A percentile compares a stretch with the other conserved stretches of the same genome.
Evolutionary conservation across 2,888 invertebrate genomes (phyloP).

Genomic region (Amphimallon solstitiale): DNA sequence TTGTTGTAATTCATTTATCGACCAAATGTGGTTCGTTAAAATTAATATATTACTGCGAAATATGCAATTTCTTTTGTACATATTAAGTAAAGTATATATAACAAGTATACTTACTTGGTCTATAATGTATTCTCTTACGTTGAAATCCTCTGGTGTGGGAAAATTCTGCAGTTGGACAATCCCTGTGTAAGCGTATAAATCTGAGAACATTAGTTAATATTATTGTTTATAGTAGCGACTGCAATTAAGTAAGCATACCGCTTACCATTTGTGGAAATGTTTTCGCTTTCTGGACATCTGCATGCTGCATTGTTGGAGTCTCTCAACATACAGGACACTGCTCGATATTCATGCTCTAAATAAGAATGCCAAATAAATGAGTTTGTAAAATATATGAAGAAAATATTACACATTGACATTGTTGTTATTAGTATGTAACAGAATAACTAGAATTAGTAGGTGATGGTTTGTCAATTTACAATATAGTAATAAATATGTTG

Average conservation of each 20-base stretch:
- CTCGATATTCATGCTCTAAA: slow-evolving; percentile 8
- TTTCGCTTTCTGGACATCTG: not conserved
- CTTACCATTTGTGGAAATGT: slow-evolving; percentile 30
- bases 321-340: slow-evolving; percentile 1
- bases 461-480: no score
- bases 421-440: no score
- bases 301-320: not conserved
- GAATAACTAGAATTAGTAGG: no score
- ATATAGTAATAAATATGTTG: no score
- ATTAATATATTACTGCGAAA: no score
- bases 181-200: slow-evolving; percentile 35
- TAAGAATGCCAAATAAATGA: no score
- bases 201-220: not conserved
- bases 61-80: no score
- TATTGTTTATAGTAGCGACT: not conserved
- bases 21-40: no score
- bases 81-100: no score
- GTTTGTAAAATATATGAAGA: no score
- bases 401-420: no score
- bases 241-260: not conserved
- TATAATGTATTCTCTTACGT: slow-evolving; percentile 14
- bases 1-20: no score
- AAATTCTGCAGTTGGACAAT: slow-evolving; percentile 9
- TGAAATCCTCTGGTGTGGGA: not conserved
- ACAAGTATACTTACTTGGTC: slow-evolving; percentile 33